Evolutionary conservation across 2,113 vertebrate genomes (phyloP).

Genomic region (Fregetta grallaria): DNA sequence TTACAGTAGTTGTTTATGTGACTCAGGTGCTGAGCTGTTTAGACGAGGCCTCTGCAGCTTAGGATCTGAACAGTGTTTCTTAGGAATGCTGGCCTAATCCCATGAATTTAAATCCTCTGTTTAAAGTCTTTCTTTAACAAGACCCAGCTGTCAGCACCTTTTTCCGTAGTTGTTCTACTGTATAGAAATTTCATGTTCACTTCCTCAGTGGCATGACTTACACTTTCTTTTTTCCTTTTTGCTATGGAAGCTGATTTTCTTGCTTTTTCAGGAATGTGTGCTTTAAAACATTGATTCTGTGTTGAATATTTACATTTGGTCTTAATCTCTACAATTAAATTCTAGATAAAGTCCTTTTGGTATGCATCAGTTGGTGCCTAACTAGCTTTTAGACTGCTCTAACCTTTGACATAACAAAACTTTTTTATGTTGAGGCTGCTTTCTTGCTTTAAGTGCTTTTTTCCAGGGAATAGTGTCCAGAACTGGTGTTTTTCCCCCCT

Average conservation of each 20-base stretch:
- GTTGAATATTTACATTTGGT: slow-evolving; percentile 22
- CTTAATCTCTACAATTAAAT: not conserved
- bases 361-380: not conserved
- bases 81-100: slow-evolving; percentile 13
- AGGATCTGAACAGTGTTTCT: not conserved
- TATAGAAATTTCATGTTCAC: not conserved
- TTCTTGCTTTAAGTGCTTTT: not conserved
- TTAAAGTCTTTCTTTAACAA: slow-evolving; percentile 21
- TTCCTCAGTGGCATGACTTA: not conserved
- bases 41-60: not conserved
- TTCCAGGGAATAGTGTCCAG: not conserved
- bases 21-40: slow-evolving; percentile 21
- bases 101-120: slow-evolving; percentile 16
- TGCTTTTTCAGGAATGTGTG: not conserved
- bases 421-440: not conserved
- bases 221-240: not conserved
- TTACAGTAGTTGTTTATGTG: slow-evolving; percentile 9
- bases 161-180: not conserved
- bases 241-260: not conserved
- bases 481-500: not conserved
- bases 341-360: not conserved
- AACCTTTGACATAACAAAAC: not conserved
- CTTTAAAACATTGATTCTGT: not conserved
- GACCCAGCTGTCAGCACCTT: not conserved
- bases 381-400: not conserved